Conservation (phyloP, 2,888 invertebrate species). For the Acrobasis repandana region DNA sequence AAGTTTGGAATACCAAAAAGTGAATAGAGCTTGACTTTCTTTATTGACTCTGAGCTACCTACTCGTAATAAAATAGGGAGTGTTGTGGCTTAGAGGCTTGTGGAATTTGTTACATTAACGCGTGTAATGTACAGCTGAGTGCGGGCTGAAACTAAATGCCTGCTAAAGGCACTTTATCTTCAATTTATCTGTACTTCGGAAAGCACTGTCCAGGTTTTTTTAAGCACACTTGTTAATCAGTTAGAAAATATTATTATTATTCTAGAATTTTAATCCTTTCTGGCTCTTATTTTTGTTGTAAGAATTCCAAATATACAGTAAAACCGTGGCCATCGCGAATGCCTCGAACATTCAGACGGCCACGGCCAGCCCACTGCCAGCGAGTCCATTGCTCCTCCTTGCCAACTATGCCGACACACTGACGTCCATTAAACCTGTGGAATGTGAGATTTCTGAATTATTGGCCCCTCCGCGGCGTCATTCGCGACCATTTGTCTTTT, state of each 20-base stretch:
- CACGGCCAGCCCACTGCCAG: constrained; percentile 5
- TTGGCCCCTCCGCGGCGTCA: constrained; percentile 1
- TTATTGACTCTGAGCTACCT: not conserved
- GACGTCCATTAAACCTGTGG: not conserved
- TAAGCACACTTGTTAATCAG: not conserved
- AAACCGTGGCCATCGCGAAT: not conserved
- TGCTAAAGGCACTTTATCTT: no score
- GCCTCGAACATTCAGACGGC: constrained; percentile 4
- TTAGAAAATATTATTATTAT: not conserved
- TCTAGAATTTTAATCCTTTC: not conserved
- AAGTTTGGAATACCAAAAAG: not conserved
- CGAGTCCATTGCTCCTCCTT: constrained; percentile 28
- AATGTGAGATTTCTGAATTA: constrained; percentile 2
- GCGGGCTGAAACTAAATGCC: no score
- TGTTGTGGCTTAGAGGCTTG: no score
- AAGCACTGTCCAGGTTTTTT: no score
- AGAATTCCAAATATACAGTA: not conserved
- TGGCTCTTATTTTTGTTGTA: not conserved
- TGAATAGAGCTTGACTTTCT: not conserved
- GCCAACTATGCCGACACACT: constrained; percentile 29
- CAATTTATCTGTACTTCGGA: no score
- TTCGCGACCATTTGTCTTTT: not conserved
- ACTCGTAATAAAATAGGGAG: no score
- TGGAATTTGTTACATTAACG: no score
- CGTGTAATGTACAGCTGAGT: not conserved